Conservation (phyloP, 2,888 invertebrate species). For the Apamea monoglypha region DNA sequence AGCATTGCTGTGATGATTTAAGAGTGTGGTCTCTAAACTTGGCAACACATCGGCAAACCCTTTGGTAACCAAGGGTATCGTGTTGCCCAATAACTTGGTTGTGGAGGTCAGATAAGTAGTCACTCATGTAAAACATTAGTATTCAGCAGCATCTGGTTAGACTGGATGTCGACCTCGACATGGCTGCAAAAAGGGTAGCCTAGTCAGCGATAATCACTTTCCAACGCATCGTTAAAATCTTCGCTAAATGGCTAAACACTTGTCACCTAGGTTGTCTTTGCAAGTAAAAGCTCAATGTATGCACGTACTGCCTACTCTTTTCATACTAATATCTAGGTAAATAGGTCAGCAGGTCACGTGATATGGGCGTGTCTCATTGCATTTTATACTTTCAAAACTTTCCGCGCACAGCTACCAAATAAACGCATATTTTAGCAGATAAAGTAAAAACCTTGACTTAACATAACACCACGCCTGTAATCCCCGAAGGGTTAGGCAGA, state of each 20-base stretch:
- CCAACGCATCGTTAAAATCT: background rate
- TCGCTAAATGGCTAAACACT: background rate
- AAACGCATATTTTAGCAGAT: background rate
- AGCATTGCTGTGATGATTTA: background rate
- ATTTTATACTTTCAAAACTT: conserved; percentile 18
- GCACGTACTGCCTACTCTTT: conserved; percentile 17
- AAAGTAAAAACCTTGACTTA: background rate
- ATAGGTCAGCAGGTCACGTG: conserved; percentile 25
- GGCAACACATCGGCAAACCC: background rate
- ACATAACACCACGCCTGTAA: background rate
- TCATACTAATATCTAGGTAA: conserved; percentile 30
- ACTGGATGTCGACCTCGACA: too few relatives aligned
- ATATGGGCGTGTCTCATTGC: conserved; percentile 28
- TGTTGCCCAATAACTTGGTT: background rate
- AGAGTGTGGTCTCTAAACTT: background rate
- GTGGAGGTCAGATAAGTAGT: background rate
- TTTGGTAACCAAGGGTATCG: background rate
- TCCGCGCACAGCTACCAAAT: background rate
- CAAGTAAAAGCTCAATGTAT: background rate
- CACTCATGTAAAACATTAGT: background rate
- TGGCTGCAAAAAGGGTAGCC: background rate
- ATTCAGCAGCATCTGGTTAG: background rate
- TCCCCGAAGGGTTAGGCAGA: background rate
- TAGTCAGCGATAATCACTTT: background rate
- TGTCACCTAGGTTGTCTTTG: too few relatives aligned